Evolutionary conservation across 92 coral and sea anemone species (phyloP), one percentile per base, ranked within the genome.

Genomic region (Blastomussa wellsi): DNA sequence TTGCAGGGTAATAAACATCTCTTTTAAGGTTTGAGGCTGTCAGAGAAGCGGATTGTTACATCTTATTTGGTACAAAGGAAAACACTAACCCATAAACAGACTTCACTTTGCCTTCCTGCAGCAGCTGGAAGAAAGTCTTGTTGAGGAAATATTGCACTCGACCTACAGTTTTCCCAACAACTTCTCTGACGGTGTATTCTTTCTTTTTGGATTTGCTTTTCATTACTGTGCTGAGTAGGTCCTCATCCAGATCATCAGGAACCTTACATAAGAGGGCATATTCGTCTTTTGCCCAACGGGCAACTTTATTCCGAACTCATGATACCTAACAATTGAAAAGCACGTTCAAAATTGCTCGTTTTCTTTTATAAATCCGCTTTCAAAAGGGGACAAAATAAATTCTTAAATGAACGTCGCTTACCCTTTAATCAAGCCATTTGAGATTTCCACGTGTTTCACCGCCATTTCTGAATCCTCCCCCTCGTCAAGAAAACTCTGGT

Each of bases 361-460:
- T 53, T 53, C 20, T 5, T 4, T 19, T 17, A 53, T 2, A 17
- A 19, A 53, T 2, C 4, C 5, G 26, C 24, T 32, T 35, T 7
- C n/a, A 15, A 48, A 70, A 70, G 11, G 15, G 17, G 3, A 19
- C 2, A 3, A 36, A 12, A 6, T 44, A 44, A 3, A 44, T 6
- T 44, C 49, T 44, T 44, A 44, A 13, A 47, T 68, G 10, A 8
- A 20, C 13, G 44, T n/a, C n/a, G 24, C 39, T 70, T 70, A 70
- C 74, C 47, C 74, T 70, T 70, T 36, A 37, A 70, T 70, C 74
- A 70, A 7, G 3, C 74, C 48, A n/a, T 70, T 70, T 7, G 74
- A 35, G 7, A 33, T 36, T 33, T 32, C 15, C 29, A 70, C n/a
- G 7, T 15, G 19, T 33, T 32, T 5, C 29, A 70, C n/a, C 44